Evolutionary conservation across 2,888 invertebrate species (phyloP), one percentile per base, ranked within the genome.

Genomic region (Troilus luridus): DNA sequence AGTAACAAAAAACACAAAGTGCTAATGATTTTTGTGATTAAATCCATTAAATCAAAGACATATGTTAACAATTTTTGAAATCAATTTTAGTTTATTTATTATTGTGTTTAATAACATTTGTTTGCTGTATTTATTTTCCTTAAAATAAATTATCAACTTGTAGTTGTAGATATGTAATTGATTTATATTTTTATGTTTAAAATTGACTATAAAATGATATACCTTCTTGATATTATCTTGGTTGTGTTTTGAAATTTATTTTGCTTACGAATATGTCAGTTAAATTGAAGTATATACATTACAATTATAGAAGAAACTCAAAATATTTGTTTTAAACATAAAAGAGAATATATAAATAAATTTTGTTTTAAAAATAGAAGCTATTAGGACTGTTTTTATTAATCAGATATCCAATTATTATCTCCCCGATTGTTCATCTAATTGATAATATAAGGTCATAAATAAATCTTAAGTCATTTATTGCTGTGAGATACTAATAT

Each of bases 341-440:
- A 77, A 77, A 77, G 72, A 77, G 72, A 77, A 77, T 77, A 77
- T 77, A 77, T 77, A 41, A 77, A 77, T 77, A 77, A 77, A 77
- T 41, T 77, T 77, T 77, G 72, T 77, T 77, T 77, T 77, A 17
- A 77, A 77, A 77, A 77, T 77, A 77, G 27, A 77, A 77, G 41
- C 27, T 77, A 17, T 7, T 77, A 77, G 72, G 72, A 41, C 17
- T 77, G 41, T 77, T 77, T 14, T 77, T 77, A 41, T 77, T 77
- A 27, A 77, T 77, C 17, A 77, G 8, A 77, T 41, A 77, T 77
- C 72, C 72, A 77, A 77, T 77, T 41, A 77, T 41, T 12, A 77
- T 41, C 17, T 77, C 17, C 41, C 7, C n/a, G 24, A 62, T 62
- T 5, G 12, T 6, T 19, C 21, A 21, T 21, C 21, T 7, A 24